These are phyloP conservation scores for Apodemus agrarius DNA, from an alignment of 2,797 vertebrate species.

Conservation along the genomic window DNA sequence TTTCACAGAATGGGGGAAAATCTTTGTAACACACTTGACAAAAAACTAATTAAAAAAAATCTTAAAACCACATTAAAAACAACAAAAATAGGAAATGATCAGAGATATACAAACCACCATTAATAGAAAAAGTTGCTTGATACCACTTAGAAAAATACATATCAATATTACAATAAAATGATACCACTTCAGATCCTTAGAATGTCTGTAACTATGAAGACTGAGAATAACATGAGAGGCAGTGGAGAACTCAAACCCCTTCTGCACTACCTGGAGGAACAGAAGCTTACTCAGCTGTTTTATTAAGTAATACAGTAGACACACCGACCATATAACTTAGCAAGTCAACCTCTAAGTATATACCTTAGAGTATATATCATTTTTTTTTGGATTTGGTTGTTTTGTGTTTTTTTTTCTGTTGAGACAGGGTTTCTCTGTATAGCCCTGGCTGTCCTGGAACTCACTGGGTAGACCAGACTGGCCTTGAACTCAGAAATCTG, in stretches of 20 bases:
- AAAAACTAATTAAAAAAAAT: background rate
- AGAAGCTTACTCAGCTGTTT: background rate
- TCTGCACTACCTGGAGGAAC: background rate
- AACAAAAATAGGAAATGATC: background rate
- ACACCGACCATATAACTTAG: background rate
- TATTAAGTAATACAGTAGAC: background rate
- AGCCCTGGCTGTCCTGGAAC: no score
- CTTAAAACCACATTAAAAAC: background rate
- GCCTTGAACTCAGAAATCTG: no score
- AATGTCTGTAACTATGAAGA: background rate
- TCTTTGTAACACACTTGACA: conserved; percentile 27
- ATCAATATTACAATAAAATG: background rate
- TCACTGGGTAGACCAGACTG: no score
- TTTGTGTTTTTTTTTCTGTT: no score
- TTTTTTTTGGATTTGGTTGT: no score
- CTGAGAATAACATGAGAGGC: background rate
- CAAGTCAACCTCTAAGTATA: background rate
- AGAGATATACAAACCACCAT: background rate
- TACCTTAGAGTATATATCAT: background rate
- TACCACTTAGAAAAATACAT: background rate
- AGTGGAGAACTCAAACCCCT: background rate
- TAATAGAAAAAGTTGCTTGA: conserved; percentile 10
- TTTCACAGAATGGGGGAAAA: background rate
- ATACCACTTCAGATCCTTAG: background rate
- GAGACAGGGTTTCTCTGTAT: no score